Conservation (phyloP, 2,113 vertebrate species). For the Malurus melanocephalus region DNA sequence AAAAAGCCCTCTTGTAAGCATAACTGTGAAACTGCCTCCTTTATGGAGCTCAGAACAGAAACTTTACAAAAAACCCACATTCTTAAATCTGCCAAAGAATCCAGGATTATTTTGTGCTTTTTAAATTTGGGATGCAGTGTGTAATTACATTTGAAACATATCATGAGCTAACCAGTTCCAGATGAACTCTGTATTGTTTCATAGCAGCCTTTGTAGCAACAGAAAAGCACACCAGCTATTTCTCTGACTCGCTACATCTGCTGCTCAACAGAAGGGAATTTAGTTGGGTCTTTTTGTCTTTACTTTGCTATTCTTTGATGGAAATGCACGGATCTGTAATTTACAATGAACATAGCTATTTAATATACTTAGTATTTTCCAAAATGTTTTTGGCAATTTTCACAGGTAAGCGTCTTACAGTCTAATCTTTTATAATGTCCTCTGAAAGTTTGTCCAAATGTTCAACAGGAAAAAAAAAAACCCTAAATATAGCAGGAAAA, state of each 20-base stretch:
- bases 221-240: not conserved
- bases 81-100: not conserved
- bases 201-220: rapidly evolving
- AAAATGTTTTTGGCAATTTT: not conserved
- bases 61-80: not conserved
- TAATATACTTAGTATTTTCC: not conserved
- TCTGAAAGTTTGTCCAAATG: not conserved
- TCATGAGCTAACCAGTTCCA: not conserved
- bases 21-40: not conserved
- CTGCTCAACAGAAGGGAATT: not conserved
- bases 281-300: not conserved
- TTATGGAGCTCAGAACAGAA: not conserved
- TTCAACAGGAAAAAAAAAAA: not conserved
- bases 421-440: not conserved
- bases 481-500: not conserved
- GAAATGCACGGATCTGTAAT: not conserved
- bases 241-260: not conserved
- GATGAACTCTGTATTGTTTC: not conserved
- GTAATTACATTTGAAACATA: not conserved
- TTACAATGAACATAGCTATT: not conserved
- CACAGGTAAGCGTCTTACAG: not conserved
- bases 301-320: not conserved
- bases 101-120: not conserved
- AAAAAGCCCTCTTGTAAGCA: rapidly evolving
- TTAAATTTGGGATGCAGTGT: not conserved